Percentiles rank a stretch among this genome's conserved stretches.
Evolutionary conservation across 2,797 vertebrate genomes (phyloP).

Genomic region (Poeciliopsis infans): DNA sequence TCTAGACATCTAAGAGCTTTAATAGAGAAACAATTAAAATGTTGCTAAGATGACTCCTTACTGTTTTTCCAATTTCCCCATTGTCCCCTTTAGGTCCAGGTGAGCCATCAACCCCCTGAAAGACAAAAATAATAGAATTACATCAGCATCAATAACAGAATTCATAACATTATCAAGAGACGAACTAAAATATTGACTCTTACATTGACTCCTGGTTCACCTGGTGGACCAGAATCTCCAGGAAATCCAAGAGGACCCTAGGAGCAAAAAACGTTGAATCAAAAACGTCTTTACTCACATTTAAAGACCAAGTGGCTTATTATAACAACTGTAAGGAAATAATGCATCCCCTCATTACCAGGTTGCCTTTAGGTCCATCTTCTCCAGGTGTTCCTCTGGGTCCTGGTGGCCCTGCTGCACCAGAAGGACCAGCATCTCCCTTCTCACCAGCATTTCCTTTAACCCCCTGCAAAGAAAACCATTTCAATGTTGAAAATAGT

Average conservation of each 20-base stretch:
- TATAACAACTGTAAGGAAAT: constrained; percentile 27
- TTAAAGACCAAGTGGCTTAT: constrained; percentile 4
- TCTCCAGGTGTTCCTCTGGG: constrained; percentile 89
- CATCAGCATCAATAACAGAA: neutral
- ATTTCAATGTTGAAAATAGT: constrained; percentile 4
- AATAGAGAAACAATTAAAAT: neutral
- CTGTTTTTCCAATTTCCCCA: constrained; percentile 86
- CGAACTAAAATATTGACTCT: constrained; percentile 23
- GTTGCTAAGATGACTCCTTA: constrained; percentile 46
- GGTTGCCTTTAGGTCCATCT: constrained; percentile 89
- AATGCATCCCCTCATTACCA: constrained; percentile 76
- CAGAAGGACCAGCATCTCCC: constrained; percentile 86
- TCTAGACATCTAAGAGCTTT: constrained; percentile 2
- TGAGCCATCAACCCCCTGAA: constrained; percentile 86
- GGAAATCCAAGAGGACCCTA: constrained; percentile 91
- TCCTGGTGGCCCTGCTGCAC: constrained; percentile 88
- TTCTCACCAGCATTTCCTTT: constrained; percentile 92
- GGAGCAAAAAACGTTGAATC: constrained; percentile 5
- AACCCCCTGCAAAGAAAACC: constrained; percentile 76
- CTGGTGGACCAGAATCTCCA: constrained; percentile 87
- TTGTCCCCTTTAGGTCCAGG: constrained; percentile 87
- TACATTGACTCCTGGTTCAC: constrained; percentile 87
- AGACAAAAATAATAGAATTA: constrained; percentile 8
- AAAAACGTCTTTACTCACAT: constrained; percentile 19
- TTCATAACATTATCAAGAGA: neutral